phyloP scores from a whole-genome alignment of 2,888 invertebrate genomes.

The Carabus problematicus region DNA sequence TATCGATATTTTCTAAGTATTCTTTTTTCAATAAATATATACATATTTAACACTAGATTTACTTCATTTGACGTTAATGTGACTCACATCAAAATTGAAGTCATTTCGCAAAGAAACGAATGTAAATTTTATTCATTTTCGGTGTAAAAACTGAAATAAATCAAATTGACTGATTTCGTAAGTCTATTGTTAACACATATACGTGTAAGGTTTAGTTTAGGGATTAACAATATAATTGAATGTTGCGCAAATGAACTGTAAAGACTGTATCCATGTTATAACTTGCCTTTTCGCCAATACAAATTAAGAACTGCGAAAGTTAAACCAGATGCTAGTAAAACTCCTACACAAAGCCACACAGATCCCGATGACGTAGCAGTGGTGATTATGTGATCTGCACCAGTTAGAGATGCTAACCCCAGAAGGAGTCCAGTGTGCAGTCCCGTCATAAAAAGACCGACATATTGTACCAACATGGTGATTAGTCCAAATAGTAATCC shows the following conservation, averaged over 20 bases:
- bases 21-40: too few relatives aligned
- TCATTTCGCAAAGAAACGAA: too few relatives aligned
- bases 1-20: not conserved
- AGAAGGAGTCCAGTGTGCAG: constrained; percentile 76
- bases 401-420: constrained; percentile 66
- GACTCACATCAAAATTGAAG: too few relatives aligned
- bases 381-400: constrained; percentile 68
- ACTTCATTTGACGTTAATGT: too few relatives aligned
- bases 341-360: constrained; percentile 75
- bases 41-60: too few relatives aligned
- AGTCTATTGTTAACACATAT: not conserved
- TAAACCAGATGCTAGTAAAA: constrained; percentile 71
- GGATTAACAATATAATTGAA: not conserved
- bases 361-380: constrained; percentile 59
- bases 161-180: too few relatives aligned
- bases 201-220: not conserved
- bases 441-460: constrained; percentile 82
- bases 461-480: constrained; percentile 82
- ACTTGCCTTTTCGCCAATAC: constrained; percentile 75
- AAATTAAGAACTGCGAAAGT: constrained; percentile 75
- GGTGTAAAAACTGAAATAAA: too few relatives aligned
- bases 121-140: too few relatives aligned
- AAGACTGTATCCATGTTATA: too few relatives aligned
- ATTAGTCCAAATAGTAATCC: constrained; percentile 80
- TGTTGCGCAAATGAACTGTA: too few relatives aligned